Base-by-base conservation (phyloP, 92 coral and sea anemone species). In the Zoanthus gigantus region DNA sequence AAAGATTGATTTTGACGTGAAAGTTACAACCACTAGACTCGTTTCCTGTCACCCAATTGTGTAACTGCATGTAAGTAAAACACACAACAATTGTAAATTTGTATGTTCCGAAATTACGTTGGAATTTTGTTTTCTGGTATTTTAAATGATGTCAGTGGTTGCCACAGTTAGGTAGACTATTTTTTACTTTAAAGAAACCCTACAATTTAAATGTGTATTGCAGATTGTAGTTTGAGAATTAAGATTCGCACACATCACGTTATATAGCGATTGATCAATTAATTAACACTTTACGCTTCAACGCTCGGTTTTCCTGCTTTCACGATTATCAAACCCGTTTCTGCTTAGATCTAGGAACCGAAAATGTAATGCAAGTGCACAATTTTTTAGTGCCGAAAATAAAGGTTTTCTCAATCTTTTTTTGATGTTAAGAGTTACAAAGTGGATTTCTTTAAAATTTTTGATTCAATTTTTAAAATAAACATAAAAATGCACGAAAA, bases 281-380 rank as follows among this genome's bases (percentile, higher is more conserved):
- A 53, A 5, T 46, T 12, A 42, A 32, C 44, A 65, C 50, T 80
- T 80, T 61, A 65, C 65, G 85, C 85, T 81, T 81, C 75, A 81
- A 81, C 85, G 85, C 58, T 81, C 60, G 5, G 23, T 81, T 68
- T 81, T 81, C 85, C 85, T 81, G 85, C 85, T 81, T 81, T 65
- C 85, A 66, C 85, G 85, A 81, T 65, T 44, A 5, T 6, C 46
- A 67, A 53, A 44, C 66, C 85, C 85, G 85, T 81, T 81, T 81
- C 13, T 81, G 75, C 45, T 81, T 81, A 81, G 52, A 37, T 34
- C 34, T 37, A 32, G 12, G 50, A 63, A 23, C 23, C 85, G 17
- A 23, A 68, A 79, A 45, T 28, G 28, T 9, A 7, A 58, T 13
- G 7, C 1, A 11, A 18, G 30, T 78, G 30, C 13, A 30, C 0